Base-by-base conservation (phyloP, 2,888 invertebrate genomes). In the Cantharis lateralis region DNA sequence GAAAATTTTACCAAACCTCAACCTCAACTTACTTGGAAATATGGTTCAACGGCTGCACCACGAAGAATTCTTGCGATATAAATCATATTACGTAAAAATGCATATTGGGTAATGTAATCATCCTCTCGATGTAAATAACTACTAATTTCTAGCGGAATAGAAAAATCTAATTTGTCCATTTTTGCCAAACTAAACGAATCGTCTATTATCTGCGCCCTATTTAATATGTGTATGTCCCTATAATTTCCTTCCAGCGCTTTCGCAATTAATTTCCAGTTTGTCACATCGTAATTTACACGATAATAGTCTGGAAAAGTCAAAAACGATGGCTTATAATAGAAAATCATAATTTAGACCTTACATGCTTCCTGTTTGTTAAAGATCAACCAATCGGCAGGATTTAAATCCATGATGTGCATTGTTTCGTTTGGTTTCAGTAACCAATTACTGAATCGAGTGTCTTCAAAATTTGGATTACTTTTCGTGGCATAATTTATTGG, bases 61-160 rank as follows among this genome's bases (percentile, higher is more conserved):
- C n/a, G 48, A 48, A 48, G 5, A 13, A 48, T n/a, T 7, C 9
- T 2, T 7, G 5, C 48, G 7, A 48, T 48, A 2, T 3, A 1
- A n/a, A 7, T 0, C n/a, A 71, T 13, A n/a, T 63, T 5, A 0
- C 10, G n/a, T 4, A 70, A 26, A 32, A 70, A 73, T 5, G 15
- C 2, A 15, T 10, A n/a, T 3, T 93, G 93, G 0, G 94, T 93
- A 11, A 93, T 89, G 84, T 92, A 93, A 81, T 93, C 92, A 0
- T 85, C 86, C 83, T 92, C 92, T 1, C 89, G 84, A 0, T 86
- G 85, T 82, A 94, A 86, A 84, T 94, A 94, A 3, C 86, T 85
- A 0, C 92, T 90, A 16, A 94, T 84, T 20, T 91, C 89, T 70
- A 94, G 88, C 0, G 92, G 89, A 15, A 88, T 81, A 0, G 84